Percentiles rank a stretch among this genome's conserved stretches.
phyloP scores from a whole-genome alignment of 2,888 invertebrate genomes.

The Eugnorisma glareosa region DNA sequence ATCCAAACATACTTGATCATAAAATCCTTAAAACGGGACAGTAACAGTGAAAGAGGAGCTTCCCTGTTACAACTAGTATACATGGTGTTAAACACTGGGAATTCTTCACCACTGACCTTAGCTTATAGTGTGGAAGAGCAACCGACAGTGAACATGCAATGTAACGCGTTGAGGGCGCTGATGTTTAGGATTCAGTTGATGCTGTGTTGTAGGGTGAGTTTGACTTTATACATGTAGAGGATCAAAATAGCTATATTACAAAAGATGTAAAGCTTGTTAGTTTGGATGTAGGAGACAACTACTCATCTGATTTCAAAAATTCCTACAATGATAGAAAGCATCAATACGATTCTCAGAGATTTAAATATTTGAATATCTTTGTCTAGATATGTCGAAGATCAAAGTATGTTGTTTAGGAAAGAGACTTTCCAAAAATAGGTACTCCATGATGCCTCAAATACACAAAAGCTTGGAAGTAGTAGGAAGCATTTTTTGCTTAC shows the following conservation, averaged over 20 bases:
- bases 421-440: not conserved
- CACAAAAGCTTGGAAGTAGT: no score
- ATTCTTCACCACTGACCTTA: constrained; percentile 78
- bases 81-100: constrained; percentile 79
- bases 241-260: not conserved
- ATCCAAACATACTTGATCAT: constrained; percentile 81
- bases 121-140: constrained; percentile 69
- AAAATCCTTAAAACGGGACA: constrained; percentile 79
- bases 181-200: constrained; percentile 86
- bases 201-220: constrained; percentile 83
- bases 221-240: not conserved
- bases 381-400: no score
- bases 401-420: no score
- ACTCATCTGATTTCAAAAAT: no score
- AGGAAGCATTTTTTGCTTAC: no score
- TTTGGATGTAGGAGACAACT: no score
- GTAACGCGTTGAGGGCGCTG: constrained; percentile 80
- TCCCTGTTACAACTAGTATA: constrained; percentile 82
- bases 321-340: no score
- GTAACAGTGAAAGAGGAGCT: constrained; percentile 78
- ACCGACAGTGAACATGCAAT: constrained; percentile 71
- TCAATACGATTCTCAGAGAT: no score
- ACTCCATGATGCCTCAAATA: not conserved
- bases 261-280: no score
- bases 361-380: no score